Evolutionary conservation across 2,797 vertebrate genomes (phyloP).

Genomic region (Peromyscus attwateri): DNA sequence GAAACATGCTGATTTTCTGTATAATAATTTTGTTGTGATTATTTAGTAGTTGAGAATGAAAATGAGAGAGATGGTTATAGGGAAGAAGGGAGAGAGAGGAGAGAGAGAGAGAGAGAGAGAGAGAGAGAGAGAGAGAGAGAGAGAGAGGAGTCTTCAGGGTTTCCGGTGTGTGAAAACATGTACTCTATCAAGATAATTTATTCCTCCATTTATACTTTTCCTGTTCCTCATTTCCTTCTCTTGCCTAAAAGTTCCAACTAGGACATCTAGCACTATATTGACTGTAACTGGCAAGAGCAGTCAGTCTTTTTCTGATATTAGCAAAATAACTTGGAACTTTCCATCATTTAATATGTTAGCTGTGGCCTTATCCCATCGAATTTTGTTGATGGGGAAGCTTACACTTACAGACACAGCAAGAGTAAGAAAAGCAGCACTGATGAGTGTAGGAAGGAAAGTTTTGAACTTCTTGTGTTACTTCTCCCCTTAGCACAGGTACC

Average conservation of each 20-base stretch:
- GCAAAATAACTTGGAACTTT: neutral
- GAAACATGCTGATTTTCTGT: neutral
- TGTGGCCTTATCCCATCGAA: neutral
- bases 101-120: too few species aligned
- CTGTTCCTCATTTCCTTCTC: neutral
- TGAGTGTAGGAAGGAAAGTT: neutral
- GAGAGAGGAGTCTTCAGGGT: neutral
- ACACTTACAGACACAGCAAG: neutral
- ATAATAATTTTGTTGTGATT: neutral
- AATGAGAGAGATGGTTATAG: neutral
- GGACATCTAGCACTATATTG: neutral
- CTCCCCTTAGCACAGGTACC: neutral
- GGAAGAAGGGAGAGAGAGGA: neutral
- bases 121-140: neutral
- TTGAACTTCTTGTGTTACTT: too few species aligned
- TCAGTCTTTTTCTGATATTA: neutral
- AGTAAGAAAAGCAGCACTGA: neutral
- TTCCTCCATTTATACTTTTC: neutral
- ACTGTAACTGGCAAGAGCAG: neutral
- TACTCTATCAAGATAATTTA: neutral
- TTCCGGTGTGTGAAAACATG: neutral
- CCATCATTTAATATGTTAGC: neutral
- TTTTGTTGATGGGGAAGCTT: neutral
- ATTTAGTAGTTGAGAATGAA: neutral
- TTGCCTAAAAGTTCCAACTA: neutral